Evolutionary conservation across 2,888 invertebrate species (phyloP).

Genomic region (Sarcophaga caerulescens): DNA sequence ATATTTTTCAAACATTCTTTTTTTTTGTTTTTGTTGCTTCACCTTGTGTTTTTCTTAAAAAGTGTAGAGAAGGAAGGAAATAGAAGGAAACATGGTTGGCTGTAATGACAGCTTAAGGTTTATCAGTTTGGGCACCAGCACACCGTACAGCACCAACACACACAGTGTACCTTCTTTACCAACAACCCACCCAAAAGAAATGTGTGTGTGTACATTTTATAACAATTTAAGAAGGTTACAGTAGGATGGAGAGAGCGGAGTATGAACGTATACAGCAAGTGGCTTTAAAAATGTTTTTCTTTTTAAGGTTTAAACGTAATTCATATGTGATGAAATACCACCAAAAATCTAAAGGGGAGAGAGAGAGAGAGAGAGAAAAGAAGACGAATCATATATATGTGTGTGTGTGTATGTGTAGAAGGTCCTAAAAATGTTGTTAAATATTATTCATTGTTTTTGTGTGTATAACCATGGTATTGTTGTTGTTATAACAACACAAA

Average conservation of each 20-base stretch:
- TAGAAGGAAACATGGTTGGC: slow-evolving; percentile 5
- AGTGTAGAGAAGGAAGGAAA: not conserved
- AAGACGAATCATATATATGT: not conserved
- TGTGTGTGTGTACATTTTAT: not conserved
- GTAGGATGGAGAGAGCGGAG: not conserved
- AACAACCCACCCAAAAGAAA: not conserved
- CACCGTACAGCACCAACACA: too few species aligned
- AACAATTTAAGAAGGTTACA: not conserved
- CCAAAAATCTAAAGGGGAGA: not conserved
- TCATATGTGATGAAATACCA: not conserved
- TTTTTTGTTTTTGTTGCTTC: slow-evolving; percentile 6
- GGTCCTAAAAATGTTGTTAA: slow-evolving; percentile 16
- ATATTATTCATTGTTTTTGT: slow-evolving; percentile 23
- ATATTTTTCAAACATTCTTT: slow-evolving; percentile 31
- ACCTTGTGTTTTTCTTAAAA: not conserved
- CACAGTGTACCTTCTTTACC: too few species aligned
- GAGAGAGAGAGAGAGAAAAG: not conserved
- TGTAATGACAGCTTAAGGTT: slow-evolving; percentile 44
- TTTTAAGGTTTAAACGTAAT: not conserved
- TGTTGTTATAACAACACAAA: not conserved
- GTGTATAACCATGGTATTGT: slow-evolving; percentile 4
- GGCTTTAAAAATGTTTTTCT: not conserved
- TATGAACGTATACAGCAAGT: too few species aligned
- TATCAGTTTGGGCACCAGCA: not conserved
- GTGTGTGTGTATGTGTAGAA: not conserved